Base-by-base conservation (phyloP, 2,113 vertebrate species). In the Phaethon lepturus region DNA sequence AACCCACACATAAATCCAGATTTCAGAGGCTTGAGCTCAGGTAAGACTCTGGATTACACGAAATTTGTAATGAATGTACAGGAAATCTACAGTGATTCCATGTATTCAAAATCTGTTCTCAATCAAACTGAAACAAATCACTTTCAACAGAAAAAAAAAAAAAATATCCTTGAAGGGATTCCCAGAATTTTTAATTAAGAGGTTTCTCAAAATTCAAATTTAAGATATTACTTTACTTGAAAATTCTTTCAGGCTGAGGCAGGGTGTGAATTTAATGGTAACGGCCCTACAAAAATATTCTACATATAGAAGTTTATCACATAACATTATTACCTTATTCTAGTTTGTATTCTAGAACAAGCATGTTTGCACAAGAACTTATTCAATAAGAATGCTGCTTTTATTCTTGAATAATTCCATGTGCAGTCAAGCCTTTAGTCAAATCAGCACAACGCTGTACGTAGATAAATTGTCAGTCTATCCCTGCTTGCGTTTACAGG, bases 361-460 rank as follows among this genome's bases (percentile, higher is more conserved):
- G 52, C 31, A 79, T 50, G 55, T 90, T 67, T 92, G 67, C 71
- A 80, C 0, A 9, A 93, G 66, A 55, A n/a, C 25, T 56, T 90
- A 72, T 63, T 90, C 80, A 60, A 22, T 91, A 85, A 90, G 78
- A 88, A 91, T 71, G 20, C 42, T 91, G 73, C 45, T 93, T 96
- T 85, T 88, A 92, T 90, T 95, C 84, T 82, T 94, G 74, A 95
- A 76, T 95, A 86, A 93, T 92, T 88, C 85, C 49, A 28, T 24
- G 42, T 60, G 40, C 58, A 90, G 81, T 79, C 77, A 88, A 90
- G 62, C 66, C 82, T 88, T 94, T 86, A 94, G 93, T 88, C 74
- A 96, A 96, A 95, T 87, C 86, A 91, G n/a, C 64, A 81, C 74
- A 90, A 33, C 58, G 90, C 35, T 76, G 22, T 79, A 64, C 40